phyloP scores from a whole-genome alignment of 2,113 vertebrate species.

The Aegotheles bennettii region DNA sequence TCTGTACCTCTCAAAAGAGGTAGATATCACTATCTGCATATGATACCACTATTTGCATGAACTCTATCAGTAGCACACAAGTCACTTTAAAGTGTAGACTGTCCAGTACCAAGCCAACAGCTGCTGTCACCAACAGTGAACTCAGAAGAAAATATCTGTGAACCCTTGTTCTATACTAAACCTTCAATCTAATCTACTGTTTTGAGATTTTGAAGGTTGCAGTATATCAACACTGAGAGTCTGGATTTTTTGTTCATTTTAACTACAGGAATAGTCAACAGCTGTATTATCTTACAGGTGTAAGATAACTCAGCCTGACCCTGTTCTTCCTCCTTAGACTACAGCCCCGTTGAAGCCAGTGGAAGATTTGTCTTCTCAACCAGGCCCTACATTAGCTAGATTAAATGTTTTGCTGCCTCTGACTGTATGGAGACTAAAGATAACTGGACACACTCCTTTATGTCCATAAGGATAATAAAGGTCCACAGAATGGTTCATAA shows the following conservation, averaged over 20 bases:
- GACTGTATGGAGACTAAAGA: background rate
- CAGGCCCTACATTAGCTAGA: background rate
- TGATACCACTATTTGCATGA: background rate
- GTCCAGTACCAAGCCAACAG: background rate
- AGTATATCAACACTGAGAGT: background rate
- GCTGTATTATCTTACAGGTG: background rate
- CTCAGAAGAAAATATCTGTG: background rate
- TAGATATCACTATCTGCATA: background rate
- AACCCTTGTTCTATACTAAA: background rate
- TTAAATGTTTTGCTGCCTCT: background rate
- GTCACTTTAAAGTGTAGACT: background rate
- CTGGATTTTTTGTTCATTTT: background rate
- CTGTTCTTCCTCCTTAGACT: background rate
- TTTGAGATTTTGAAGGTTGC: background rate
- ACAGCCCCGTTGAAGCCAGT: rapidly evolving
- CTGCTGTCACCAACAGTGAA: background rate
- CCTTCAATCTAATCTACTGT: background rate
- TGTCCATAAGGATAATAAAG: background rate
- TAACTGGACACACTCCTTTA: background rate
- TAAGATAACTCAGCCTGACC: background rate
- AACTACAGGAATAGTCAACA: background rate
- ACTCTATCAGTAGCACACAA: background rate
- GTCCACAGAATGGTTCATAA: background rate
- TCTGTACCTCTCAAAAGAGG: background rate
- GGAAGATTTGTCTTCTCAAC: background rate